phyloP scores from a whole-genome alignment of 2,113 vertebrate genomes.

The Pogonocichla stellata region DNA sequence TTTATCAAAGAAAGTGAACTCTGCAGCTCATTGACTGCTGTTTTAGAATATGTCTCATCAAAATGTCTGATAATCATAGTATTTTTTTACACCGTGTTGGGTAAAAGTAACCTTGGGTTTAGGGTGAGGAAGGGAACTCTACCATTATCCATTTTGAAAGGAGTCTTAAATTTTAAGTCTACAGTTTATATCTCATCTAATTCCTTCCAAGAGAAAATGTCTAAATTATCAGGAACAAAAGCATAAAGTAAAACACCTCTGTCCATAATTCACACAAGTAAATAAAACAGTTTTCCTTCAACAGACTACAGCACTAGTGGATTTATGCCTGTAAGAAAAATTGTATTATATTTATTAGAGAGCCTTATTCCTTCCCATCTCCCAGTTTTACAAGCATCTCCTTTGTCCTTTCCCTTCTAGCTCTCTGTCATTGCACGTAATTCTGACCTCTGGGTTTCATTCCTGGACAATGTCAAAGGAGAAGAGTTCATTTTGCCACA shows the following conservation, averaged over 20 bases:
- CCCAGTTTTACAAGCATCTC: background rate
- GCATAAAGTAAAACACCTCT: background rate
- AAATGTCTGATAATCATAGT: background rate
- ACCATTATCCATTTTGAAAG: background rate
- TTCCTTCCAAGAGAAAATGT: background rate
- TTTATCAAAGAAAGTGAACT: constrained; percentile 37
- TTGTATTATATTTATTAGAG: background rate
- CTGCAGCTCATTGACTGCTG: background rate
- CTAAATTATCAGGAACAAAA: background rate
- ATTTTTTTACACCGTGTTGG: background rate
- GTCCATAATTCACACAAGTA: background rate
- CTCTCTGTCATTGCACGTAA: background rate
- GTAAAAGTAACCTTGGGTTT: background rate
- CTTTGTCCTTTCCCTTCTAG: background rate
- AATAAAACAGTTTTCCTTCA: background rate
- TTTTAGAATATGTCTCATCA: constrained; percentile 11
- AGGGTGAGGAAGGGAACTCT: background rate
- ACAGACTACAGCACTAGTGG: background rate
- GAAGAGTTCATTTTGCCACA: background rate
- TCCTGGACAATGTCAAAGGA: background rate
- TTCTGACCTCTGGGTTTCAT: background rate
- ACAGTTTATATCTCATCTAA: background rate
- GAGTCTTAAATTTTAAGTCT: background rate
- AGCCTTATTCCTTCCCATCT: background rate
- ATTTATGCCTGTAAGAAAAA: background rate